Evolutionary conservation across 1,140 invertebrate species (phyloP).

Genomic region (Bradynema listronoti): DNA sequence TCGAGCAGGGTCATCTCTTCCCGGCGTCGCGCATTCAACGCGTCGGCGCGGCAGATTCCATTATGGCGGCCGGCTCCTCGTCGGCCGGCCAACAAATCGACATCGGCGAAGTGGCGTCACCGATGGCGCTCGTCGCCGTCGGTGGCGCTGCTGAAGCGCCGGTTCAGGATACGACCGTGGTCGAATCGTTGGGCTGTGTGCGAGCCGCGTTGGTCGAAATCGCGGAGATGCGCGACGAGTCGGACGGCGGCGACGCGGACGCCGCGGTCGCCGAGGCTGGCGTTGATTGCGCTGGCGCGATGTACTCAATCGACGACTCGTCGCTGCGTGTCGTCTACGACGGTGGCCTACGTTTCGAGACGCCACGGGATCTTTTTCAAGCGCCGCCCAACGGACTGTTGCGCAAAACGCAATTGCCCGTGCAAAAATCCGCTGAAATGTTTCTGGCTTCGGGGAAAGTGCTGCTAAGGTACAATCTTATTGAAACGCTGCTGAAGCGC

Average conservation of each 20-base stretch:
- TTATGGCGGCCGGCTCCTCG: no score
- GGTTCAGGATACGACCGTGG: no score
- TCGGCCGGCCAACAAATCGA: no score
- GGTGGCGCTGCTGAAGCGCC: neutral
- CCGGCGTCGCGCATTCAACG: conserved; percentile 18
- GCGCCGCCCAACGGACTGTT: conserved; percentile 34
- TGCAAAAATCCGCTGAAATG: neutral
- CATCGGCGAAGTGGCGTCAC: no score
- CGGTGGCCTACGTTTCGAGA: conserved; percentile 13
- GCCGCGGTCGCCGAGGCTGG: conserved; percentile 6
- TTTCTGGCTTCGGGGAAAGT: conserved; percentile 38
- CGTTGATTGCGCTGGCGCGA: conserved; percentile 1
- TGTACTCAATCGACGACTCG: conserved; percentile 29
- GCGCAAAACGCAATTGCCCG: conserved; percentile 8
- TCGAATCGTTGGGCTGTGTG: neutral
- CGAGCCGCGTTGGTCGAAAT: no score
- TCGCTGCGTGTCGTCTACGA: conserved; percentile 29
- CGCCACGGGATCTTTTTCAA: conserved; percentile 21
- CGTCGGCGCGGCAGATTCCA: no score
- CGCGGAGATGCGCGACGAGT: no score
- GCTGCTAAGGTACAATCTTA: conserved; percentile 18
- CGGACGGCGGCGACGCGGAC: no score
- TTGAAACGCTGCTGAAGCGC: neutral
- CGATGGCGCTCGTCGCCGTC: neutral
- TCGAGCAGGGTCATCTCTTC: conserved; percentile 14